Conservation (phyloP, 2,888 invertebrate species). For the Epinotia ramella region DNA sequence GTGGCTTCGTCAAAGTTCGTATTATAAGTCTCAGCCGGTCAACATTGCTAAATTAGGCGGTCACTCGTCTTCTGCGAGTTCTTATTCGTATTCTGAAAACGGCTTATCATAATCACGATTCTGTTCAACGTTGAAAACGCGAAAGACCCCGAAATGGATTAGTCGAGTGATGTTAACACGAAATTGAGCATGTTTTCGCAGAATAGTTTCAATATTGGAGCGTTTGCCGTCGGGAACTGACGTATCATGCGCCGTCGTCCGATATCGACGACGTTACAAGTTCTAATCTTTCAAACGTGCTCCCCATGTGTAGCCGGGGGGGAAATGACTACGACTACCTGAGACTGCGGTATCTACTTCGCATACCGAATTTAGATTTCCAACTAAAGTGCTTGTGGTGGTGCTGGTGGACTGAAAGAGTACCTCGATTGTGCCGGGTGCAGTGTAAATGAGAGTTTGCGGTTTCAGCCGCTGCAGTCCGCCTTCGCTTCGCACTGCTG, state of each 20-base stretch:
- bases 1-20: background rate
- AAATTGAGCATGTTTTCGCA: conserved; percentile 29
- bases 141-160: conserved; percentile 4
- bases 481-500: conserved; percentile 48
- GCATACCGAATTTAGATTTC: conserved; percentile 13
- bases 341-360: conserved; percentile 14
- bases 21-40: background rate
- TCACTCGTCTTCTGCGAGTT: background rate
- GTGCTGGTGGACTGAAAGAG: conserved; percentile 32
- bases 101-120: conserved; percentile 4
- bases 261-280: conserved; percentile 21
- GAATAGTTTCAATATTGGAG: conserved; percentile 17
- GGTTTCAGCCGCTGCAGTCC: conserved; percentile 44
- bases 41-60: background rate
- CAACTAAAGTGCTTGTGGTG: background rate
- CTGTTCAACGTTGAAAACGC: background rate
- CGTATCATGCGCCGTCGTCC: conserved; percentile 1
- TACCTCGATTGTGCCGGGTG: conserved; percentile 31
- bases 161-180: conserved; percentile 13
- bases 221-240: conserved; percentile 6
- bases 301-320: conserved; percentile 8
- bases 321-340: background rate
- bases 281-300: conserved; percentile 35
- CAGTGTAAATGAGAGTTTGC: conserved; percentile 46
- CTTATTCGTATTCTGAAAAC: background rate